Conservation (phyloP, 2,113 vertebrate genomes). For the Empidonax alnorum region DNA sequence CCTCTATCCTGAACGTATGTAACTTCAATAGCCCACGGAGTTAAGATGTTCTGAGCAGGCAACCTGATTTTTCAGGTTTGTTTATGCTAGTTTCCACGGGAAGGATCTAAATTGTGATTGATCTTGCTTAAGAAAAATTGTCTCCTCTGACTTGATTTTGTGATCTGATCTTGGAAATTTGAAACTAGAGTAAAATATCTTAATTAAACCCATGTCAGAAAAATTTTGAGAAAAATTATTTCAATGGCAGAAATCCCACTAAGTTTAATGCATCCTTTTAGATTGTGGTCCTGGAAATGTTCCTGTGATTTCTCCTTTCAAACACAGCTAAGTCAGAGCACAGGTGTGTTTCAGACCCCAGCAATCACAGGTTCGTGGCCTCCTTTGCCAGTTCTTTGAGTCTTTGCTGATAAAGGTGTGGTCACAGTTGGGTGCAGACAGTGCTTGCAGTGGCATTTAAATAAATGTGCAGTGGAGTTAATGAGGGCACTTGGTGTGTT, state of each 20-base stretch:
- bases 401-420: background rate
- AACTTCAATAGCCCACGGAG: background rate
- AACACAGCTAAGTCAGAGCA: background rate
- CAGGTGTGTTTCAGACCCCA: background rate
- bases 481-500: background rate
- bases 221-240: background rate
- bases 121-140: background rate
- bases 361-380: background rate
- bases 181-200: background rate
- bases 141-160: background rate
- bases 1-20: background rate
- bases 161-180: background rate
- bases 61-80: background rate
- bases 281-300: background rate
- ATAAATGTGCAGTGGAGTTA: background rate
- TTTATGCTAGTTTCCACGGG: background rate
- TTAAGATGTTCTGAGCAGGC: background rate
- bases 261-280: background rate
- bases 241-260: background rate
- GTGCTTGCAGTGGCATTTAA: background rate
- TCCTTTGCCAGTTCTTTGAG: background rate
- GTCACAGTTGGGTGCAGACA: background rate
- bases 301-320: background rate
- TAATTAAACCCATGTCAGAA: background rate
- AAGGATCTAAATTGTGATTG: background rate